Base-by-base conservation (phyloP, 2,888 invertebrate genomes). In the Apodemia duryi region DNA sequence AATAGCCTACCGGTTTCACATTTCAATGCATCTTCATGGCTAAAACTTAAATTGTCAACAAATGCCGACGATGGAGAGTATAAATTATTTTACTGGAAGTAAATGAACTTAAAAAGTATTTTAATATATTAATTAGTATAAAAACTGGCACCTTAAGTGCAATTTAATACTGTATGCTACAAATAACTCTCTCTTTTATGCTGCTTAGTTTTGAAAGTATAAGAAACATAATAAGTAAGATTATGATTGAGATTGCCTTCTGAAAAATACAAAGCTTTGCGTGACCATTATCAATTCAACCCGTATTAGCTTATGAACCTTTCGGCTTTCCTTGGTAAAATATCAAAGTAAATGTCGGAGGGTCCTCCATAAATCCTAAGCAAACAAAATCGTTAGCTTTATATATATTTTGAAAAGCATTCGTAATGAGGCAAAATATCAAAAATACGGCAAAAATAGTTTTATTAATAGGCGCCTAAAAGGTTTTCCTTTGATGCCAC, bases 301-400 rank as follows among this genome's bases (percentile, higher is more conserved):
- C 68, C 68, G 63, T 68, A 69, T 72, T 72, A 73, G 71, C 72
- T 68, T 60, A n/a, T 63, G 43, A 63, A 69, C 70, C 69, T 66
- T 66, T 65, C 66, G 71, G 72, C 69, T 70, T 73, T 70, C 68
- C 61, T 54, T 63, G 65, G 67, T 66, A 65, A 71, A 73, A 72
- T 71, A 72, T 68, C 70, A 61, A 69, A 70, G 68, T 67, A 68
- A 66, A 67, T 35, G 7, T 60, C 35, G 11, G 60, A 60, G 60
- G 60, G 60, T 60, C 32, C 62, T 62, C 46, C n/a, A 61, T 32
- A 51, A 65, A 61, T 65, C 64, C 64, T 65, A 65, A 65, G 61
- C 51, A 51, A 65, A 65, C 61, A 65, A 46, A 64, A 60, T 21
- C 51, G 64, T 41, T 65, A 61, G 64, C 64, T 49, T 60, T 35